Percentiles rank a stretch among this genome's conserved stretches.
Evolutionary conservation across 2,888 invertebrate species (phyloP).

Genomic region (Neoscelio sp.): DNA sequence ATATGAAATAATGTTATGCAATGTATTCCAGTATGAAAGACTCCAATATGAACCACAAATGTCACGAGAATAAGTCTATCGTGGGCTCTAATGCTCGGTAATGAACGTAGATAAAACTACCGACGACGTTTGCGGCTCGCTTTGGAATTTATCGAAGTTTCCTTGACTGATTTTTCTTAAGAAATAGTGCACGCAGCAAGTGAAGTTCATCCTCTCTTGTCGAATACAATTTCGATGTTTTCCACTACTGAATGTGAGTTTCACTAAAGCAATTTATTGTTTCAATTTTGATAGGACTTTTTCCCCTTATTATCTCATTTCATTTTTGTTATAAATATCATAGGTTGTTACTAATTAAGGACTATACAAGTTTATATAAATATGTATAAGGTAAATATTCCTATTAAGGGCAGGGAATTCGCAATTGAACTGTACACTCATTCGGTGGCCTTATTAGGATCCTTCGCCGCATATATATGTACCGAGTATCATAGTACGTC

Average conservation of each 20-base stretch:
- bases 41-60: not conserved
- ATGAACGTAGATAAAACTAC: too few relatives aligned
- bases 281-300: constrained; percentile 21
- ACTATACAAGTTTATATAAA: constrained; percentile 53
- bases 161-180: not conserved
- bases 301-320: constrained; percentile 1
- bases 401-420: constrained; percentile 6
- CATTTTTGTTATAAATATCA: constrained; percentile 17
- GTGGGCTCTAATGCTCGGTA: too few relatives aligned
- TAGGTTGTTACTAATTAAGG: constrained; percentile 40
- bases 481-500: not conserved
- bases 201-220: not conserved
- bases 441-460: constrained; percentile 16
- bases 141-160: too few relatives aligned
- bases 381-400: constrained; percentile 18
- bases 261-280: constrained; percentile 12
- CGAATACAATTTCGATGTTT: constrained; percentile 9
- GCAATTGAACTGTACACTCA: constrained; percentile 63
- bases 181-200: constrained; percentile 10
- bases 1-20: constrained; percentile 13
- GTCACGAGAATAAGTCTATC: too few relatives aligned
- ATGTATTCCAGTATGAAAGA: constrained; percentile 21
- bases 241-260: constrained; percentile 13
- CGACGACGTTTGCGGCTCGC: too few relatives aligned
- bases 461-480: constrained; percentile 12